A percentile compares a stretch with the other conserved stretches of the same genome.
Conservation (phyloP, 2,113 vertebrate genomes). For the Podarcis cretensis region DNA sequence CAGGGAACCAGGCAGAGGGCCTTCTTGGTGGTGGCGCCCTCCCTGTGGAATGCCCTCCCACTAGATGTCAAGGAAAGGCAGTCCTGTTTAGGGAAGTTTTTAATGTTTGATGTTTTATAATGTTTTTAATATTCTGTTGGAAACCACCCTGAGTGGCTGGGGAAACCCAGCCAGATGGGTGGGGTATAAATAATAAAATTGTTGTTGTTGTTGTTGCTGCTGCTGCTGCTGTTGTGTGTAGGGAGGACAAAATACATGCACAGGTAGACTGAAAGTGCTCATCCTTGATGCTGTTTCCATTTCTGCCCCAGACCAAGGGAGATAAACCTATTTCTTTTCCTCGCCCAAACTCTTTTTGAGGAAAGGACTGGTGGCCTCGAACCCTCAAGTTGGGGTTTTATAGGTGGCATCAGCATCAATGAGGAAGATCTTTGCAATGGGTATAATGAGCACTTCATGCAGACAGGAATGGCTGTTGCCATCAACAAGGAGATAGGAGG, state of each 20-base stretch:
- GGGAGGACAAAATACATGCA: not conserved
- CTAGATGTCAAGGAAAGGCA: too few species aligned
- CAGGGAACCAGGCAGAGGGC: too few species aligned
- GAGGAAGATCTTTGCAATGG: not conserved
- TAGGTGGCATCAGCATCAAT: not conserved
- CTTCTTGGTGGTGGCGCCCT: too few species aligned
- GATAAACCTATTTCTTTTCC: not conserved
- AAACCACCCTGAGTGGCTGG: too few species aligned
- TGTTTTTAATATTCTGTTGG: too few species aligned
- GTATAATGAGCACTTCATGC: not conserved
- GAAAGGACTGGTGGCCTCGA: not conserved
- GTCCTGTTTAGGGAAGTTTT: too few species aligned
- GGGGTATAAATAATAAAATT: too few species aligned
- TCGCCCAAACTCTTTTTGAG: not conserved
- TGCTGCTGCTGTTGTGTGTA: too few species aligned
- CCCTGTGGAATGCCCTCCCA: too few species aligned
- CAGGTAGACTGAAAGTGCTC: not conserved
- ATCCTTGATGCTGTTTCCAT: not conserved
- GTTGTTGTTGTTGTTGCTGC: too few species aligned
- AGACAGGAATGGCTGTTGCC: not conserved
- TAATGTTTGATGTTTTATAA: too few species aligned
- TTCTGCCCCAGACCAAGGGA: not conserved
- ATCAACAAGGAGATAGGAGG: not conserved
- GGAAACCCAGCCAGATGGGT: too few species aligned
- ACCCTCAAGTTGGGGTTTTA: not conserved